These are phyloP conservation scores for Micronycteris hirsuta DNA, from an alignment of 2,113 vertebrate genomes.

Conservation along the genomic window DNA sequence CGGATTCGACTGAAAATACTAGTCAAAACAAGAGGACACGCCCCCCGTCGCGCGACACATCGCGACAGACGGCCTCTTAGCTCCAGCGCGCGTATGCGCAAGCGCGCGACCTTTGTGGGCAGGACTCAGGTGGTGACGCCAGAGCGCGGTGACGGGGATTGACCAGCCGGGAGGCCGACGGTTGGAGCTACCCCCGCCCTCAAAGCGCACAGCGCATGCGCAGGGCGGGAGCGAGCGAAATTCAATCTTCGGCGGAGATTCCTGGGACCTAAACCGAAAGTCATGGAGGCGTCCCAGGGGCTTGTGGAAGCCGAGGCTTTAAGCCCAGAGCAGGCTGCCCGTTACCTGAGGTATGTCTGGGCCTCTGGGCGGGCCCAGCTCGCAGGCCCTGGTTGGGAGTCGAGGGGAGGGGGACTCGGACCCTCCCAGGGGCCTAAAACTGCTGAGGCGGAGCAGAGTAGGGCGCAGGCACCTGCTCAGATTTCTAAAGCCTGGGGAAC, in stretches of 20 bases:
- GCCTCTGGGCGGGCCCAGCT: background rate
- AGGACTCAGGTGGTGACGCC: background rate
- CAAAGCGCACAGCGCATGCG: background rate
- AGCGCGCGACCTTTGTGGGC: background rate
- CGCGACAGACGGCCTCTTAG: accelerated
- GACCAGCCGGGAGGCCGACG: background rate
- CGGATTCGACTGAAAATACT: accelerated
- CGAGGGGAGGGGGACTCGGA: background rate
- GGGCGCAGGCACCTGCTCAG: background rate
- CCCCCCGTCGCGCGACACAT: too few relatives aligned
- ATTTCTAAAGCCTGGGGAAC: background rate
- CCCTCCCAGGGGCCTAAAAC: background rate
- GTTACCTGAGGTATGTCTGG: slow-evolving; percentile 58
- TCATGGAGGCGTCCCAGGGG: slow-evolving; percentile 39
- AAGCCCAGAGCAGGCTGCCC: slow-evolving; percentile 33
- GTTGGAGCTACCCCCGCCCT: background rate
- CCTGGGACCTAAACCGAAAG: accelerated
- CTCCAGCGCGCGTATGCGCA: background rate
- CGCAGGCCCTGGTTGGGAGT: background rate
- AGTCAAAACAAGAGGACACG: accelerated
- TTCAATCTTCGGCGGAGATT: background rate
- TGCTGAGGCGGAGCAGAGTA: background rate
- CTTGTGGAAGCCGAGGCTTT: slow-evolving; percentile 4
- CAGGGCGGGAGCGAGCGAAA: background rate
- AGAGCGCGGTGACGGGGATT: background rate